Percentiles rank a stretch among this genome's conserved stretches.
Evolutionary conservation across 2,797 vertebrate genomes (phyloP).

Genomic region (Neomorphus geoffroyi): DNA sequence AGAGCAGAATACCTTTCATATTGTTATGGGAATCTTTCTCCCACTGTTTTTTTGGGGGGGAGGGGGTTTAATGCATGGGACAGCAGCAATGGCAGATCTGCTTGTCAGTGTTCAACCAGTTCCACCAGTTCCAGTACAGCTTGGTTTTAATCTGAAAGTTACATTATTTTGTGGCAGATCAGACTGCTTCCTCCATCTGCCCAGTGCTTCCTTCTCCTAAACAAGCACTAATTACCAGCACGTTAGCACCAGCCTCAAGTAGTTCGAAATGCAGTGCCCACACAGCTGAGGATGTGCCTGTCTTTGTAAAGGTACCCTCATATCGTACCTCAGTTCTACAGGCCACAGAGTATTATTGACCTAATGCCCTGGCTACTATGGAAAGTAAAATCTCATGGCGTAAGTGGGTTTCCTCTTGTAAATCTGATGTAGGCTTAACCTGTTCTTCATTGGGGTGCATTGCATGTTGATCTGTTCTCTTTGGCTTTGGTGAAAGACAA

Average conservation of each 20-base stretch:
- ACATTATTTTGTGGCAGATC: not conserved
- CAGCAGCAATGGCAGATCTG: not conserved
- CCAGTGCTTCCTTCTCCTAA: not conserved
- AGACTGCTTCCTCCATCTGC: not conserved
- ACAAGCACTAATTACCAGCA: not conserved
- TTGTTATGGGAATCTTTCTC: accelerated
- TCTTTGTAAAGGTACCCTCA: not conserved
- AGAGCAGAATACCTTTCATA: not conserved
- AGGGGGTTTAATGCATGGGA: not conserved
- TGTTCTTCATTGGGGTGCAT: not conserved
- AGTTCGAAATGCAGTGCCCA: not conserved
- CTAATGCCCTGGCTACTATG: not conserved
- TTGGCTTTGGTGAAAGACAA: not conserved
- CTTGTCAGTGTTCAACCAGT: not conserved
- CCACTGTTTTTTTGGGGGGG: not conserved
- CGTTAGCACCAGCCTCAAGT: accelerated
- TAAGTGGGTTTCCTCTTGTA: not conserved
- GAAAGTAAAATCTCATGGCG: not conserved
- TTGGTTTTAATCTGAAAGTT: not conserved
- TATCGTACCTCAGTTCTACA: not conserved
- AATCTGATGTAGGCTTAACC: not conserved
- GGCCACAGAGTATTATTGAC: not conserved
- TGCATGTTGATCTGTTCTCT: not conserved
- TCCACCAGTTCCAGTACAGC: no score
- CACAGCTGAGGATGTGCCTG: not conserved